phyloP scores from a whole-genome alignment of 2,113 vertebrate genomes.

The Microtus pennsylvanicus region DNA sequence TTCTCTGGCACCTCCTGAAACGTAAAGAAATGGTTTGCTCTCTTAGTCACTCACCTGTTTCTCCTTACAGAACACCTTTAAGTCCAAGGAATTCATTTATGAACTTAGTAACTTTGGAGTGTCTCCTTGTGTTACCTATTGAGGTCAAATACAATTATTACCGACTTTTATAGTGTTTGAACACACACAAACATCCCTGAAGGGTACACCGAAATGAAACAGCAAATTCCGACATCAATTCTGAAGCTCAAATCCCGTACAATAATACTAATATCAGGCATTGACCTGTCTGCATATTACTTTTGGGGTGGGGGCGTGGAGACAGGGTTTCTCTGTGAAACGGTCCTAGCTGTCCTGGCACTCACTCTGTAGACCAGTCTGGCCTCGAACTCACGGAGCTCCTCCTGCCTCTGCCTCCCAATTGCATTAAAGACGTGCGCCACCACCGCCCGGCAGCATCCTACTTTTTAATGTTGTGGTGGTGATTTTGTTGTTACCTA shows the following conservation, averaged over 20 bases:
- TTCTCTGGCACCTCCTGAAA: neutral
- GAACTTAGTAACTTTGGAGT: neutral
- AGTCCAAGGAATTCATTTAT: neutral
- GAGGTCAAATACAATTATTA: neutral
- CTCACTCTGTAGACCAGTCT: no score
- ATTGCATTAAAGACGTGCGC: no score
- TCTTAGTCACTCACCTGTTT: neutral
- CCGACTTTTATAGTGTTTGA: neutral
- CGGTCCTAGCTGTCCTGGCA: no score
- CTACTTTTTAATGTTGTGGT: neutral
- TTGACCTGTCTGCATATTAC: neutral
- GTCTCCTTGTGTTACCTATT: neutral
- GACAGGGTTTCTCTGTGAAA: no score
- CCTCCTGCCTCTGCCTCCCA: no score
- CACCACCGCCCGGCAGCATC: neutral
- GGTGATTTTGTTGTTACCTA: neutral
- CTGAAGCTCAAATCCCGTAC: neutral
- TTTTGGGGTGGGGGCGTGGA: no score
- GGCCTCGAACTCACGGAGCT: no score
- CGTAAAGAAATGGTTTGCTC: neutral
- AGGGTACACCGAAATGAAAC: neutral
- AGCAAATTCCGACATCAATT: neutral
- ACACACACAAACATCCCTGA: neutral
- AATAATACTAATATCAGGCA: neutral
- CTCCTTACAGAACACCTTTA: neutral